These are phyloP conservation scores for Raillietiella orientalis DNA, from an alignment of 2,888 invertebrate species.

Conservation along the genomic window DNA sequence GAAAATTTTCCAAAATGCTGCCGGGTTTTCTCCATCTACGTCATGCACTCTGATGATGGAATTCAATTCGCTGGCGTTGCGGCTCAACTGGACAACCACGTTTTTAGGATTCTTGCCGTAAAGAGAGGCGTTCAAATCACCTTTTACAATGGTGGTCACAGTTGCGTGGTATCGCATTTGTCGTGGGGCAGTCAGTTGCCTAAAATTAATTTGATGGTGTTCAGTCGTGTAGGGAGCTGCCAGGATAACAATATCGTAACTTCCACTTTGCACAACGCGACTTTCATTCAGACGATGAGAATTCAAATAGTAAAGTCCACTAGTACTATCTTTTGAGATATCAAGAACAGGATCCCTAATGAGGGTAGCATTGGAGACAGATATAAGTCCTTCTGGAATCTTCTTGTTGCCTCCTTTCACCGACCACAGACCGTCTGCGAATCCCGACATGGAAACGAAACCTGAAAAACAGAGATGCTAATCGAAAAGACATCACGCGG, in stretches of 20 bases:
- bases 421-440: constrained; percentile 19
- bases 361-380: constrained; percentile 14
- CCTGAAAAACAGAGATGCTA: constrained; percentile 13
- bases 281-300: constrained; percentile 3
- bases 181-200: too few species aligned
- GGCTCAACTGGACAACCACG: too few species aligned
- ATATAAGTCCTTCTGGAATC: constrained; percentile 14
- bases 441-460: constrained; percentile 20
- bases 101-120: constrained; percentile 13
- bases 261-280: constrained; percentile 2
- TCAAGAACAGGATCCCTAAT: constrained; percentile 12
- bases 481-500: constrained; percentile 1
- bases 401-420: constrained; percentile 23
- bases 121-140: constrained; percentile 15
- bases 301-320: too few species aligned
- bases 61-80: too few species aligned
- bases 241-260: constrained; percentile 22
- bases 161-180: constrained; percentile 22
- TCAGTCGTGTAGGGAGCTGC: constrained; percentile 20
- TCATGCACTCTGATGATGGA: constrained; percentile 13
- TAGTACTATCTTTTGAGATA: too few species aligned
- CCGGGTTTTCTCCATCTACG: constrained; percentile 8
- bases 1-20: constrained; percentile 22
- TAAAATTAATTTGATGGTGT: too few species aligned
- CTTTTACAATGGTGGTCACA: constrained; percentile 20